Percentiles rank a stretch among this genome's conserved stretches.
phyloP scores from a whole-genome alignment of 2,797 vertebrate genomes.

The Phataginus tricuspis region DNA sequence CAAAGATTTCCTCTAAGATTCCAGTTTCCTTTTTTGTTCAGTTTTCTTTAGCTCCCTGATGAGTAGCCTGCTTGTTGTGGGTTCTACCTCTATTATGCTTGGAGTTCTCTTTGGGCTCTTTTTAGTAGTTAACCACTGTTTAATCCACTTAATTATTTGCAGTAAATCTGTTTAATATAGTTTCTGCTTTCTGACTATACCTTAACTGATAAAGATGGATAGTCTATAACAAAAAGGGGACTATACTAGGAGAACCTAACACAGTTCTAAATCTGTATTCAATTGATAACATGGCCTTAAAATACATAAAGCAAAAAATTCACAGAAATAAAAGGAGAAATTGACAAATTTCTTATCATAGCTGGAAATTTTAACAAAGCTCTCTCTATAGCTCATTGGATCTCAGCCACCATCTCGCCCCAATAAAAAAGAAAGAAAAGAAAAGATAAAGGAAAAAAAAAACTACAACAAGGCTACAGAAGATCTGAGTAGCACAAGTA shows the following conservation, averaged over 20 bases:
- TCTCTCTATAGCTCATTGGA: neutral
- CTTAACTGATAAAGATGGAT: neutral
- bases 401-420: neutral
- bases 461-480: neutral
- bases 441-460: neutral
- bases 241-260: neutral
- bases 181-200: conserved; percentile 5
- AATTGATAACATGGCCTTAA: neutral
- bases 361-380: neutral
- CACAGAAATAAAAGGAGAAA: neutral
- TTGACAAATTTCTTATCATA: neutral
- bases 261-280: neutral
- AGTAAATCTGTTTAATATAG: neutral
- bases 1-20: neutral
- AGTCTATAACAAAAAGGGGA: neutral
- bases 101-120: neutral
- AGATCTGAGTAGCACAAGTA: neutral
- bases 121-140: neutral
- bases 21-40: neutral
- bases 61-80: neutral
- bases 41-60: neutral
- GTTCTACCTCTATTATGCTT: neutral
- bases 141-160: neutral
- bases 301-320: neutral
- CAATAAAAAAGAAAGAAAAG: neutral